Evolutionary conservation across 1,140 invertebrate genomes (phyloP).

Genomic region (Macrobrachium nipponense): DNA sequence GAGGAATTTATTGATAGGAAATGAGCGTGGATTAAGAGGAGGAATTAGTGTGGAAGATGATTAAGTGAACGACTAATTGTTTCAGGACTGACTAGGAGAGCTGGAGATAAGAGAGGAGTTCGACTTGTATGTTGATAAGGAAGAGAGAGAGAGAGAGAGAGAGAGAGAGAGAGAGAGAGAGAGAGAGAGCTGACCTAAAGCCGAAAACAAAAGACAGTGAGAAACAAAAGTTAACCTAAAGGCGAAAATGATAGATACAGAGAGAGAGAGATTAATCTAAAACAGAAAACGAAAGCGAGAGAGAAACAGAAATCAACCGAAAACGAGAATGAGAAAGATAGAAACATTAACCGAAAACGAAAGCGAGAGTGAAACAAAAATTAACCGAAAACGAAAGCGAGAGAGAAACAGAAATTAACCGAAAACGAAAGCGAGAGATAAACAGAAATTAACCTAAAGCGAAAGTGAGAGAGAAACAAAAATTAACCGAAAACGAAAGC

Average conservation of each 20-base stretch:
- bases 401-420: too few relatives aligned
- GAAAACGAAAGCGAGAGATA: not conserved
- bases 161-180: not conserved
- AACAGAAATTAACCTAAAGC: too few relatives aligned
- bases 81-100: not conserved
- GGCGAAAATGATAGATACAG: constrained; percentile 6
- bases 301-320: not conserved
- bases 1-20: too few relatives aligned
- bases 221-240: not conserved
- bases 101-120: too few relatives aligned
- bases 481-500: too few relatives aligned
- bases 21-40: not conserved
- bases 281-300: not conserved
- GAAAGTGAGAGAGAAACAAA: not conserved
- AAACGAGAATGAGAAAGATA: not conserved
- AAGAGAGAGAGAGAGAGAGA: too few relatives aligned
- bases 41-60: not conserved
- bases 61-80: not conserved
- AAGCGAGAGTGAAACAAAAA: too few relatives aligned
- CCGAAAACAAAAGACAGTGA: not conserved
- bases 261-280: not conserved
- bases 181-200: not conserved
- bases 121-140: too few relatives aligned
- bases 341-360: too few relatives aligned
- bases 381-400: too few relatives aligned